Percentiles rank a stretch among this genome's conserved stretches.
Evolutionary conservation across 2,888 invertebrate species (phyloP).

Genomic region (Cyrtodaria siliqua): DNA sequence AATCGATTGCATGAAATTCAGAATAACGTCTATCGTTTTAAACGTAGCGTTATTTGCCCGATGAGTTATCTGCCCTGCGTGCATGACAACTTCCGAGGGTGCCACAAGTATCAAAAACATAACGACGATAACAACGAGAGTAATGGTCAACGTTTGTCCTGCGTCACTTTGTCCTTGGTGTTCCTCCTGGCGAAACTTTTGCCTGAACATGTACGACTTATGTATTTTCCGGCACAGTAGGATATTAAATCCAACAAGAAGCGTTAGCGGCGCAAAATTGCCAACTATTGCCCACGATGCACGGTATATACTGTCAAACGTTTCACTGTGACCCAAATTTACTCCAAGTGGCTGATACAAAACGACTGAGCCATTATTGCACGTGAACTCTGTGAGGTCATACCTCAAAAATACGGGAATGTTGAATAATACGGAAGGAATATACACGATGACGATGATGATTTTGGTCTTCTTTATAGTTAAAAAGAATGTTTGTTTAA

Average conservation of each 20-base stretch:
- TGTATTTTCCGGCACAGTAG: conserved; percentile 81
- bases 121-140: conserved; percentile 82
- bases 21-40: conserved; percentile 86
- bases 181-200: conserved; percentile 66
- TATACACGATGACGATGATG: conserved; percentile 89
- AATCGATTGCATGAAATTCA: conserved; percentile 91
- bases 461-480: conserved; percentile 88
- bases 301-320: conserved; percentile 75
- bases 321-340: conserved; percentile 65
- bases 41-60: conserved; percentile 74
- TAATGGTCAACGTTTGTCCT: conserved; percentile 81
- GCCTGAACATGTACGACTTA: conserved; percentile 77
- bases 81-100: conserved; percentile 82
- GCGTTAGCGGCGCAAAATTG: conserved; percentile 78
- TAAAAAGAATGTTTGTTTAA: conserved; percentile 89
- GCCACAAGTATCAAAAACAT: conserved; percentile 84
- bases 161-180: conserved; percentile 70
- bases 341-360: conserved; percentile 65
- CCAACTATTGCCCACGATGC: conserved; percentile 79
- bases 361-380: conserved; percentile 53
- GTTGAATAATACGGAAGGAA: conserved; percentile 90
- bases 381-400: conserved; percentile 58
- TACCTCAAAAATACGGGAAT: conserved; percentile 87
- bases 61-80: conserved; percentile 71
- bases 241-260: conserved; percentile 82